Evolutionary conservation across 2,888 invertebrate species (phyloP), one percentile per base, ranked within the genome.

Genomic region (Allygus modestus): DNA sequence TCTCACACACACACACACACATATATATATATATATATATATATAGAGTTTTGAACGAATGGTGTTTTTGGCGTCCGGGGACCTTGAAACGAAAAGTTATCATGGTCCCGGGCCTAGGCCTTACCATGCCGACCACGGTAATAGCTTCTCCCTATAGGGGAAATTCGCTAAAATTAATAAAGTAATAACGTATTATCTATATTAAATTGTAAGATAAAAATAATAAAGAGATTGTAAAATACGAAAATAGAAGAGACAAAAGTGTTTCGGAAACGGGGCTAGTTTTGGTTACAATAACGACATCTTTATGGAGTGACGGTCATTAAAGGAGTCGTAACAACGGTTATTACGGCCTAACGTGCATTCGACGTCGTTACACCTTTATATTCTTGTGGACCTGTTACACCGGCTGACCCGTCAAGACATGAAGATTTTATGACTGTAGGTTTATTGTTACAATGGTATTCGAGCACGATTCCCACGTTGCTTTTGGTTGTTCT

Each of bases 281-380:
- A 71, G 71, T 37, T 71, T 71, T 41, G 71, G 41, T 41, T 23
- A 71, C 1, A 71, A 71, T 41, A 71, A 37, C 41, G 71, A 9
- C 71, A n/a, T 71, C 41, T 71, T 71, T 71, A 71, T 71, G 71
- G 71, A 71, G 71, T 71, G 71, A 71, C 65, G 71, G 71, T 71
- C 41, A 41, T 71, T 71, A 71, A 71, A 41, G n/a, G 23, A 20
- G 41, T 41, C 33, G 41, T 71, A 20, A 71, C 41, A 7, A n/a
- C 37, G 41, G 71, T 69, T 69, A 41, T 41, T 71, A 71, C 33
- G 31, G 69, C 11, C 69, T 31, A 4, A 69, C 33, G 71, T 71
- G 7, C 23, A 41, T 20, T n/a, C 41, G 7, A 23, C 41, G 41
- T 71, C 20, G 71, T 71, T 37, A 71, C 4, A 20, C 71, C 11